These are phyloP conservation scores for Margaritifera margaritifera DNA, from an alignment of 2,888 invertebrate genomes.

Conservation along the genomic window DNA sequence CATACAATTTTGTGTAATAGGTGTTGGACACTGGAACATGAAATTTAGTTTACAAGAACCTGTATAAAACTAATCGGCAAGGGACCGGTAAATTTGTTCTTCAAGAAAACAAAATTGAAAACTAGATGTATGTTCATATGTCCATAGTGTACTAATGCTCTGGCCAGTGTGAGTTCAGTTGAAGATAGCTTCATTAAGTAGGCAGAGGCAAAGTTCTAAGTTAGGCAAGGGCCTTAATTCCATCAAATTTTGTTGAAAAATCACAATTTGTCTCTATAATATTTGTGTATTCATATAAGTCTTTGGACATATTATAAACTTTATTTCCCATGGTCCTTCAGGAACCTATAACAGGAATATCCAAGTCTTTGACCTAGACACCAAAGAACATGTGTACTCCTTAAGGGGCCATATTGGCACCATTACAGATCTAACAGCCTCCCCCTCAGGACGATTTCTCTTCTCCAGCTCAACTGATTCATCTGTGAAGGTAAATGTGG, in stretches of 20 bases:
- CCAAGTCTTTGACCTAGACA: slow-evolving; percentile 55
- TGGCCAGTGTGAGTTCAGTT: too few species aligned
- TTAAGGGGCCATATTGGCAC: slow-evolving; percentile 66
- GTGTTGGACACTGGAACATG: background rate
- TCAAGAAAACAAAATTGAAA: too few species aligned
- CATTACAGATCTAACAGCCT: slow-evolving; percentile 50
- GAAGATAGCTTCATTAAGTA: too few species aligned
- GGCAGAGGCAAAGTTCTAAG: too few species aligned
- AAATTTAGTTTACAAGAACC: background rate
- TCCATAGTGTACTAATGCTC: too few species aligned
- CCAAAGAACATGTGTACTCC: slow-evolving; percentile 52
- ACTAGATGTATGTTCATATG: too few species aligned
- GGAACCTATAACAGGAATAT: slow-evolving; percentile 68
- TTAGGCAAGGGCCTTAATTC: too few species aligned
- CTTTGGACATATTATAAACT: background rate
- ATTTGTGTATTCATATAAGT: background rate
- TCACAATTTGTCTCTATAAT: too few species aligned
- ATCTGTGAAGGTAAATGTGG: slow-evolving; percentile 57
- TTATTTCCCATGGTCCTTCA: slow-evolving; percentile 24
- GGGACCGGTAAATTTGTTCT: too few species aligned
- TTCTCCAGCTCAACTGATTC: slow-evolving; percentile 66
- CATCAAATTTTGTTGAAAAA: too few species aligned
- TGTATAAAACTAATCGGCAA: too few species aligned
- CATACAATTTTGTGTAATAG: too few species aligned
- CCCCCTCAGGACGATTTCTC: slow-evolving; percentile 61